phyloP scores from a whole-genome alignment of 2,888 invertebrate genomes.

The Odontothrips loti region DNA sequence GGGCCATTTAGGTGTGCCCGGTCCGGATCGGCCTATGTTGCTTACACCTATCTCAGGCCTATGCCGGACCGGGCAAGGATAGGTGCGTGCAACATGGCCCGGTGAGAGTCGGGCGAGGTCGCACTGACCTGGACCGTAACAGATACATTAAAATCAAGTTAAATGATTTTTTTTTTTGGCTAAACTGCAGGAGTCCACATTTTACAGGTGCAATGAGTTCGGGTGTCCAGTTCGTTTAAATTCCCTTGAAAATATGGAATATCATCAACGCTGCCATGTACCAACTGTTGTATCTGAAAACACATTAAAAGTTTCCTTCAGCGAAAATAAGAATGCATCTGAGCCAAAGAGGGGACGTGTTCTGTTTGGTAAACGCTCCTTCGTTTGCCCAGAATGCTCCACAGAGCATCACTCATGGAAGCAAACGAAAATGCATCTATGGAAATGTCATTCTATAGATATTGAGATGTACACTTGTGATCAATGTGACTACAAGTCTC shows the following conservation, averaged over 20 bases:
- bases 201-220: not conserved
- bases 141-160: not conserved
- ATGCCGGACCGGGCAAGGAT: too few relatives aligned
- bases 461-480: slow-evolving; percentile 75
- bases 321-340: not conserved
- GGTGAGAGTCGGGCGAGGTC: too few relatives aligned
- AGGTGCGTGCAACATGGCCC: too few relatives aligned
- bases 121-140: too few relatives aligned
- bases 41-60: too few relatives aligned
- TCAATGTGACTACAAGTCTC: slow-evolving; percentile 67
- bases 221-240: not conserved
- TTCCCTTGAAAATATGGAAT: not conserved
- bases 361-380: slow-evolving; percentile 39
- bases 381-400: slow-evolving; percentile 65
- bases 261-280: not conserved
- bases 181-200: not conserved
- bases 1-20: too few relatives aligned
- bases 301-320: not conserved
- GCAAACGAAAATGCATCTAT: slow-evolving; percentile 70
- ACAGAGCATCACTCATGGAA: slow-evolving; percentile 57
- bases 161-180: not conserved
- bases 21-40: too few relatives aligned
- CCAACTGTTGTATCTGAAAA: not conserved
- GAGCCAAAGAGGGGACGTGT: not conserved
- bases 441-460: slow-evolving; percentile 71